Percentiles rank a stretch among this genome's conserved stretches.
These are phyloP conservation scores for Lasius platythorax DNA, from an alignment of 2,888 invertebrate species.

Conservation along the genomic window DNA sequence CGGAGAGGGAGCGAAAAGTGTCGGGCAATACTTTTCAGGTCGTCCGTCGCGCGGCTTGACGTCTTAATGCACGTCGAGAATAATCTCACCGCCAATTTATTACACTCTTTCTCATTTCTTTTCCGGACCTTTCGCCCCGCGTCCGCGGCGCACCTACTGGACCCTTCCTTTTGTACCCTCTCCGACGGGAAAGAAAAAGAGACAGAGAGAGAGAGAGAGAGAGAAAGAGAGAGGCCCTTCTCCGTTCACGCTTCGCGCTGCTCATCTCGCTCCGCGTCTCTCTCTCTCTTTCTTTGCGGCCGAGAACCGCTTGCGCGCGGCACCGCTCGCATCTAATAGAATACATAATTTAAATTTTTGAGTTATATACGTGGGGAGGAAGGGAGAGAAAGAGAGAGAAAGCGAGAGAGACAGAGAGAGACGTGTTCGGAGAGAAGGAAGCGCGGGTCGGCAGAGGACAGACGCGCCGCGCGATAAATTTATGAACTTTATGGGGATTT, in stretches of 20 bases:
- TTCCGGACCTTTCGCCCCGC: slow-evolving; percentile 67
- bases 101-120: slow-evolving; percentile 86
- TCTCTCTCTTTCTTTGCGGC: slow-evolving; percentile 36
- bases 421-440: slow-evolving; percentile 37
- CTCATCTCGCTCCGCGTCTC: slow-evolving; percentile 30
- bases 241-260: slow-evolving; percentile 20
- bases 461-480: slow-evolving; percentile 76
- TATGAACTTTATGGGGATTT: slow-evolving; percentile 78
- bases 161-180: slow-evolving; percentile 78
- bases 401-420: not conserved
- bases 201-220: slow-evolving; percentile 33
- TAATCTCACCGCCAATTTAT: slow-evolving; percentile 86
- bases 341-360: slow-evolving; percentile 84
- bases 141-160: slow-evolving; percentile 72
- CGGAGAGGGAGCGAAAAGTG: slow-evolving; percentile 81
- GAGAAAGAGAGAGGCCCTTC: slow-evolving; percentile 54
- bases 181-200: slow-evolving; percentile 64
- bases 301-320: slow-evolving; percentile 48
- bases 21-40: slow-evolving; percentile 85
- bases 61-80: slow-evolving; percentile 86
- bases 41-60: slow-evolving; percentile 85
- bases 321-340: slow-evolving; percentile 82
- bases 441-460: slow-evolving; percentile 58
- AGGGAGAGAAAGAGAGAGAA: slow-evolving; percentile 29
- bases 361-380: slow-evolving; percentile 66